Percentiles rank a stretch among this genome's conserved stretches.
Conservation (phyloP, 1,140 invertebrate genomes). For the Atta texana region DNA sequence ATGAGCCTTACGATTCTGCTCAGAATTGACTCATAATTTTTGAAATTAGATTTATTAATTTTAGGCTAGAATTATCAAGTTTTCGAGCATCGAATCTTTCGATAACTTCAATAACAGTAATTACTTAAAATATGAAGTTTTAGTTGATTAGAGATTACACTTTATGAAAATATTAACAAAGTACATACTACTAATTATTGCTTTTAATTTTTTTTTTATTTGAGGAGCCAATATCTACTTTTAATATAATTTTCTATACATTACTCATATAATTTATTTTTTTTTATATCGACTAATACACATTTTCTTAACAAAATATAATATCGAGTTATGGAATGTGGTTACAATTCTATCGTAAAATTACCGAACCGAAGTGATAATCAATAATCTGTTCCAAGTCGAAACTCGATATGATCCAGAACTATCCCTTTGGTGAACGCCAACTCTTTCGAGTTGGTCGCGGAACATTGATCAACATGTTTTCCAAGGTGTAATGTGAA, state of each 20-base stretch:
- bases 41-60: conserved; percentile 9
- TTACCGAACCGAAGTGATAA: background rate
- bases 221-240: background rate
- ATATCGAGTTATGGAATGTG: background rate
- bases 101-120: background rate
- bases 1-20: too few species aligned
- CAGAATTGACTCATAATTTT: too few species aligned
- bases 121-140: background rate
- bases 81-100: background rate
- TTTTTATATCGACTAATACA: background rate
- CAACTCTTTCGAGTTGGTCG: conserved; percentile 1
- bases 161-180: background rate
- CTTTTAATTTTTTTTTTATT: background rate
- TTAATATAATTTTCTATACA: background rate
- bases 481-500: conserved; percentile 63
- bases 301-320: background rate
- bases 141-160: background rate
- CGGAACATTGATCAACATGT: conserved; percentile 57
- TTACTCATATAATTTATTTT: background rate
- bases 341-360: background rate
- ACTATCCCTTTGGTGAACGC: conserved; percentile 25
- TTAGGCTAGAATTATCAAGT: background rate
- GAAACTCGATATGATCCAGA: conserved; percentile 22
- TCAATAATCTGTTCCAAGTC: conserved; percentile 23
- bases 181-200: background rate